Conservation (phyloP, 2,113 vertebrate genomes). For the Seriola dumerili region DNA sequence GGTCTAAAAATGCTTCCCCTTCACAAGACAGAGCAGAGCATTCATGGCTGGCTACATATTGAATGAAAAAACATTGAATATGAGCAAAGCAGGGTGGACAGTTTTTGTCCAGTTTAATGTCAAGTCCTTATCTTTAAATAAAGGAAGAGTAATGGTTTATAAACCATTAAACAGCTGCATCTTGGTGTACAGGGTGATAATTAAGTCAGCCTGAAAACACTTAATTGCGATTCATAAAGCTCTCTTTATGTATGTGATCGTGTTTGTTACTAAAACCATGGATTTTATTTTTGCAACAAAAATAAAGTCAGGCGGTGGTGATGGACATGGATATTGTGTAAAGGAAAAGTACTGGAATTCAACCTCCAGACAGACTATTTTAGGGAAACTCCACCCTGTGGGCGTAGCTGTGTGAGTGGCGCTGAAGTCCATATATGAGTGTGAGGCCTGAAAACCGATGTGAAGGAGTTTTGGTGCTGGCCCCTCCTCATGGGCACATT, state of each 20-base stretch:
- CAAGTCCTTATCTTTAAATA: constrained; percentile 10
- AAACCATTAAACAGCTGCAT: constrained; percentile 1
- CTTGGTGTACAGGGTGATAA: not conserved
- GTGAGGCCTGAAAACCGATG: constrained; percentile 23
- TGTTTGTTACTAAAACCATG: not conserved
- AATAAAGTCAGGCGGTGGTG: not conserved
- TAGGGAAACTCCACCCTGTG: constrained; percentile 54
- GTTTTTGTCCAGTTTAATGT: not conserved
- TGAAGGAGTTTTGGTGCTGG: constrained; percentile 9
- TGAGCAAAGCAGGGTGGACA: not conserved
- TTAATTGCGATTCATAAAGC: not conserved
- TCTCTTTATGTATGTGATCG: not conserved
- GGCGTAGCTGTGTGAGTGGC: constrained; percentile 21
- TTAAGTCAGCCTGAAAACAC: constrained; percentile 1
- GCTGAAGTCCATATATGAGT: not conserved
- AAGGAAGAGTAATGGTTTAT: not conserved
- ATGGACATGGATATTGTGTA: constrained; percentile 6
- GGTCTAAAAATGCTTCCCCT: constrained; percentile 7
- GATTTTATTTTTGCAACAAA: not conserved
- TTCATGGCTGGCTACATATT: constrained; percentile 10
- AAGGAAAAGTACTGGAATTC: constrained; percentile 62
- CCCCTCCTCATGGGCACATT: constrained; percentile 28
- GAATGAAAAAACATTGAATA: constrained; percentile 9
- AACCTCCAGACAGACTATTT: constrained; percentile 48
- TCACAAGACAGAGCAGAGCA: constrained; percentile 4